These are phyloP conservation scores for Scolopax rusticola DNA, from an alignment of 2,797 vertebrate genomes.

Conservation along the genomic window DNA sequence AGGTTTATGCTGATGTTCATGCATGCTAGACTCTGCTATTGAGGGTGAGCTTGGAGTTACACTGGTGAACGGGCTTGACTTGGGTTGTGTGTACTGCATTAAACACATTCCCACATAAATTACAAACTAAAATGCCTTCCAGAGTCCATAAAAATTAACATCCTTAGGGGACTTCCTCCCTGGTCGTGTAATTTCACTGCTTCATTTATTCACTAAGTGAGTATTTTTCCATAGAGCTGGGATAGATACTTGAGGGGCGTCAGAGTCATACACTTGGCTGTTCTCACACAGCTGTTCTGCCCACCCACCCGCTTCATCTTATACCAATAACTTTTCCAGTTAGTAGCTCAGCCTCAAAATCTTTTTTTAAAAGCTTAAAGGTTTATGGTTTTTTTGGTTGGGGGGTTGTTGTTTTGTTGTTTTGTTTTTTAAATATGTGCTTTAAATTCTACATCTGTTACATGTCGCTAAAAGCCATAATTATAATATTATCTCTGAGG, in stretches of 20 bases:
- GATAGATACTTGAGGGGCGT: neutral
- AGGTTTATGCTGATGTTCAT: neutral
- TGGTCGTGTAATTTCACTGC: neutral
- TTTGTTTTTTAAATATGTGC: neutral
- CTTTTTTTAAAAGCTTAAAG: neutral
- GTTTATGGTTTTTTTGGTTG: neutral
- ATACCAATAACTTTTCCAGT: neutral
- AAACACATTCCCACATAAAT: neutral
- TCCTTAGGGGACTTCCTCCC: neutral
- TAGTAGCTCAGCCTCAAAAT: neutral
- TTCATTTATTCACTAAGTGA: neutral
- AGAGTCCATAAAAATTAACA: neutral
- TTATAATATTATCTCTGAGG: neutral
- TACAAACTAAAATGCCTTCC: neutral
- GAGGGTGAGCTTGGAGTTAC: neutral
- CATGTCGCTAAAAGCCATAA: neutral
- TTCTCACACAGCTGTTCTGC: neutral
- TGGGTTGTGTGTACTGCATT: neutral
- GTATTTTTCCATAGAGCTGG: neutral
- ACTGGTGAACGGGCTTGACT: neutral
- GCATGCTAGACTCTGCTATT: neutral
- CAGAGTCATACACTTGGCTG: neutral
- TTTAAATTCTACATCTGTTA: neutral
- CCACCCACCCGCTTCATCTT: neutral
- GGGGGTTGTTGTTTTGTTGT: neutral